Base-by-base conservation (phyloP, 2,113 vertebrate genomes). In the Bos indicus region DNA sequence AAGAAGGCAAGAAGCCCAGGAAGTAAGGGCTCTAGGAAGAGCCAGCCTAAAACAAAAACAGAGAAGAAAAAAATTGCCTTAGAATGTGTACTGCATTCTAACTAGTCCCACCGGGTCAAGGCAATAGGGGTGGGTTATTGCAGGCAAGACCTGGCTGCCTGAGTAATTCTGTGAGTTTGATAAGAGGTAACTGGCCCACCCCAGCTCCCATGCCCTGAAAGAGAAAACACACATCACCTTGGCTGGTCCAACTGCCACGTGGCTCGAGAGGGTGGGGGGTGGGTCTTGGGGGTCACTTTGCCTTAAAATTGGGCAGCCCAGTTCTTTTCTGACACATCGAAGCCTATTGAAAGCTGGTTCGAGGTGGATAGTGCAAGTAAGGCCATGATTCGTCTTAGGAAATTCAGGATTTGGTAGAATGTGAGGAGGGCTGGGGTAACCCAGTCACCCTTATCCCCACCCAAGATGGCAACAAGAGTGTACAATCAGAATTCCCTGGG, bases 61-160 rank as follows among this genome's bases (percentile, higher is more conserved):
- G 97, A 97, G 97, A 71, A 95, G 80, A 77, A 91, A 98, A 97
- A 98, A 98, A 92, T 88, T 89, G 98, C 93, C 95, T 97, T 0
- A 71, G 97, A 85, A 89, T 98, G 98, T 98, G 98, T 10, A 26
- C 96, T 91, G 99, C 98, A 99, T 99, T 98, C 90, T 98, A 99
- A 99, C 94, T 91, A 98, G 94, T 95, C 97, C 96, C 87, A 26
- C 85, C n/a, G 95, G 97, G 97, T 97, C 96, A 95, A 85, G 81
- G 98, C 88, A 97, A 96, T 74, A 94, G 98, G 96, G 96, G 46
- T 67, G 97, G 97, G 96, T 97, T 96, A 90, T 95, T 96, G 95
- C 96, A 97, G 95, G 83, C 90, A 97, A 98, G 98, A 98, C 98
- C 13, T 86, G 91, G 96, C 84, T 94, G 97, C 97, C 96, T 98